These are phyloP conservation scores for Ditylenchus weischeri DNA, from an alignment of 2,888 invertebrate genomes.

Conservation along the genomic window DNA sequence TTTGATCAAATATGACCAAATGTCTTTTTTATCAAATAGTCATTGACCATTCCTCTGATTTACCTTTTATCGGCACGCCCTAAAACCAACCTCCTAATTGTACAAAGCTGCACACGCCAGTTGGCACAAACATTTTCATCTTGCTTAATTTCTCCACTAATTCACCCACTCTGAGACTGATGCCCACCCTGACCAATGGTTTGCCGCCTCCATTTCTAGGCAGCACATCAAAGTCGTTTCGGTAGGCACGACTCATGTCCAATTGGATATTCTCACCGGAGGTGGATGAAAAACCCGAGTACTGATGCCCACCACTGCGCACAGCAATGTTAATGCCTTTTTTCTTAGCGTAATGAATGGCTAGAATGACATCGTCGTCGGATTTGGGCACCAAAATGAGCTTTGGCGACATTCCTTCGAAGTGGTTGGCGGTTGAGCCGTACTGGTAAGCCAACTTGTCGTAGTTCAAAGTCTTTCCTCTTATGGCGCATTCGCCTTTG, in stretches of 20 bases:
- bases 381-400: slow-evolving; percentile 9
- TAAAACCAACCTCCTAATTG: too few species aligned
- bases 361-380: background rate
- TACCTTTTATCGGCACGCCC: too few species aligned
- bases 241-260: slow-evolving; percentile 9
- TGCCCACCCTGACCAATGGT: slow-evolving; percentile 3
- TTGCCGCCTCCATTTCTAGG: too few species aligned
- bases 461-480: too few species aligned
- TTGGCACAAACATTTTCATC: background rate
- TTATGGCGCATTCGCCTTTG: too few species aligned
- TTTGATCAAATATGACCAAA: too few species aligned
- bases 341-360: background rate
- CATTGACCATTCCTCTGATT: too few species aligned
- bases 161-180: slow-evolving; percentile 1
- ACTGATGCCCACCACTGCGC: slow-evolving; percentile 12
- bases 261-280: slow-evolving; percentile 4
- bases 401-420: background rate
- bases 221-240: background rate
- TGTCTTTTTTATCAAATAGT: too few species aligned
- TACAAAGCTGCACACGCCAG: background rate
- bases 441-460: background rate
- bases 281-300: background rate
- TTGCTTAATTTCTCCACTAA: background rate
- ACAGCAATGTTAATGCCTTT: slow-evolving; percentile 1
- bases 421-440: slow-evolving; percentile 4